These are phyloP conservation scores for Pherbina coryleti DNA, from an alignment of 2,888 invertebrate genomes.

Conservation along the genomic window DNA sequence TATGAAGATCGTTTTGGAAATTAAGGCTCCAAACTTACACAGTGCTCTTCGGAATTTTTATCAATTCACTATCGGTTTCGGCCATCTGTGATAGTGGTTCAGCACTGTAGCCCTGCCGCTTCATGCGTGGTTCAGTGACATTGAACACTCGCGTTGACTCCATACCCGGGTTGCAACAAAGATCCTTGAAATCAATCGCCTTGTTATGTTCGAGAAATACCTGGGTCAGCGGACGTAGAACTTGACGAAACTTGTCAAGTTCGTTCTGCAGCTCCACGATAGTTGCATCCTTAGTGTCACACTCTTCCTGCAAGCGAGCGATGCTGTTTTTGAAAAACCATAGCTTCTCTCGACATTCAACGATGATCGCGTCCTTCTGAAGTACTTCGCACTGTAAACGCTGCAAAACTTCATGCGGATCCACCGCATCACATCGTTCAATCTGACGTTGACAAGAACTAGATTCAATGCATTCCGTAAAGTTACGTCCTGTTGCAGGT, in stretches of 20 bases:
- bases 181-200: slow-evolving; percentile 62
- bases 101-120: slow-evolving; percentile 80
- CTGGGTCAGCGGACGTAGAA: slow-evolving; percentile 78
- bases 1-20: background rate
- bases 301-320: slow-evolving; percentile 57
- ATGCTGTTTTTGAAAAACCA: slow-evolving; percentile 59
- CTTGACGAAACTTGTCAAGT: slow-evolving; percentile 87
- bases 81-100: slow-evolving; percentile 78
- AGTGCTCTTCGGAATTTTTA: slow-evolving; percentile 76
- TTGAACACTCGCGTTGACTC: slow-evolving; percentile 73
- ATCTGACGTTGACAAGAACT: slow-evolving; percentile 29
- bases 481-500: background rate
- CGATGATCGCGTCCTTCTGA: slow-evolving; percentile 55
- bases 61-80: slow-evolving; percentile 73
- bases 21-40: slow-evolving; percentile 7
- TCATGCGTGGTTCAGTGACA: slow-evolving; percentile 72
- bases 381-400: slow-evolving; percentile 54
- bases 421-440: slow-evolving; percentile 38
- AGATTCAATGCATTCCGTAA: slow-evolving; percentile 3
- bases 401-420: slow-evolving; percentile 46
- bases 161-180: slow-evolving; percentile 71
- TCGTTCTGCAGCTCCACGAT: slow-evolving; percentile 86
- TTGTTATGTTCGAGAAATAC: slow-evolving; percentile 74
- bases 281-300: slow-evolving; percentile 78
- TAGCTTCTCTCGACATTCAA: slow-evolving; percentile 58